phyloP scores from a whole-genome alignment of 2,113 vertebrate genomes.

The Gymnobelideus leadbeateri region DNA sequence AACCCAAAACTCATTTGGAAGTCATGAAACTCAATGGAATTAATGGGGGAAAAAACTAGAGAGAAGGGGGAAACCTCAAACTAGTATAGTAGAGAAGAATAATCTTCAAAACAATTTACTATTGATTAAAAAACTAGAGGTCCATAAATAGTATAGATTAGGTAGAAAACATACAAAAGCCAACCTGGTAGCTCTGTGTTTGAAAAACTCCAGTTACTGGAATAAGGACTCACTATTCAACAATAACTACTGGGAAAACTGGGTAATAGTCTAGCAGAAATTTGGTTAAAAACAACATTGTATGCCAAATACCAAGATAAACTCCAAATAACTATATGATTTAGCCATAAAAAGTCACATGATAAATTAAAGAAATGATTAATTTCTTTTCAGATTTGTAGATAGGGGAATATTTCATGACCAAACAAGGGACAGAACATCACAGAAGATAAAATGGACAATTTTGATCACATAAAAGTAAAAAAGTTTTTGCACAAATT shows the following conservation, averaged over 20 bases:
- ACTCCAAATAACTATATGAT: background rate
- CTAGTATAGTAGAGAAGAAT: background rate
- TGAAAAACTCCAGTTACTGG: background rate
- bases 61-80: background rate
- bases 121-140: background rate
- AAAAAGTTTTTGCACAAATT: background rate
- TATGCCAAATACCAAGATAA: background rate
- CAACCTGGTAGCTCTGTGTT: background rate
- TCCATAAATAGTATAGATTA: background rate
- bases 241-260: background rate
- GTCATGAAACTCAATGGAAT: background rate
- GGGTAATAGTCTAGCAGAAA: background rate
- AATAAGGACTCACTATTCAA: background rate
- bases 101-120: background rate
- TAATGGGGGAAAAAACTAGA: background rate
- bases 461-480: background rate
- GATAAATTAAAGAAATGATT: background rate
- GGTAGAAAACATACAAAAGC: background rate
- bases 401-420: background rate
- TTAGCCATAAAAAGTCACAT: background rate
- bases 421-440: background rate
- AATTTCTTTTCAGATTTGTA: background rate
- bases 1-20: background rate
- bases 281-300: background rate
- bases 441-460: background rate